Evolutionary conservation across 2,888 invertebrate genomes (phyloP), one percentile per base, ranked within the genome.

Genomic region (Seira ritae): DNA sequence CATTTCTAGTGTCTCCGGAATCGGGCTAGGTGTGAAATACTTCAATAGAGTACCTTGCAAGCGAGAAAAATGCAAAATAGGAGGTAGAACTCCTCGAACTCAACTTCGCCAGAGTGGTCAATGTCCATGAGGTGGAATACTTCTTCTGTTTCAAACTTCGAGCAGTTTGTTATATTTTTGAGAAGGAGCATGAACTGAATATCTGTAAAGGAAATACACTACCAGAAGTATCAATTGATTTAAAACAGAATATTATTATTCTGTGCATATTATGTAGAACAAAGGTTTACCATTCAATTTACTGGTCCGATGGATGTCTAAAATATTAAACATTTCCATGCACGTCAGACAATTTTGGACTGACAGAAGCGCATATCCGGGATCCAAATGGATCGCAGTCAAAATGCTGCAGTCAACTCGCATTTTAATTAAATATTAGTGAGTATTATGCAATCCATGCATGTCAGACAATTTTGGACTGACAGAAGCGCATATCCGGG

Each of bases 51-150:
- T 31, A 89, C 90, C 88, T 90, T 90, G 60, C 88, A 87, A 15
- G 90, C 89, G 20, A 90, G 85, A 6, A 90, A 84, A 60, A 90
- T 90, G 69, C 90, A 89, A 68, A 89, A 87, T 1, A 90, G 80
- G 0, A 90, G 85, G 74, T 90, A 90, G 83, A 90, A 90, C 75
- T 90, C 90, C 60, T 90, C 90, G 82, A 90, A 90, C 60, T 90
- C 90, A 20, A 90, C 89, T 72, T 88, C 87, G 1, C 90, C 90
- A 0, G 90, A 90, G 12, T 89, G 89, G 79, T 90, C 90, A 42
- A 90, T 87, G 82, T 90, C 90, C n/a, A 90, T 74, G 42, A 90
- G 84, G 75, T 90, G 89, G 82, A 90, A 90, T 23, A 90, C 84
- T n/a, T 76, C 77, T 72, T 89, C 89, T 4, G 89, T 86, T 67